phyloP scores from a whole-genome alignment of 2,888 invertebrate genomes.

The Parasteatoda lunata region DNA sequence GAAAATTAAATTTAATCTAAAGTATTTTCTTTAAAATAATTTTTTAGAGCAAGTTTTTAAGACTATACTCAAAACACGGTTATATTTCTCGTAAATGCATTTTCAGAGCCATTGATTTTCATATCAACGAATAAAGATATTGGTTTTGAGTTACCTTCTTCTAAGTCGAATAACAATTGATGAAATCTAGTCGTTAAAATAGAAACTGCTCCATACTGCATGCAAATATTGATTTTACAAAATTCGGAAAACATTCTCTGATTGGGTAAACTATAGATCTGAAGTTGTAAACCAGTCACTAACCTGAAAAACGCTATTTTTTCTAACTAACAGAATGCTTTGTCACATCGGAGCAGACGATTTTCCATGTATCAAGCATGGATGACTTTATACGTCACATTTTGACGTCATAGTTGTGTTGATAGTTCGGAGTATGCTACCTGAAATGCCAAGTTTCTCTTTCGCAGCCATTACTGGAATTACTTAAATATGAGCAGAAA shows the following conservation, averaged over 20 bases:
- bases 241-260: not conserved
- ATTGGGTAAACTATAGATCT: not conserved
- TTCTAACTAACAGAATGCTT: slow-evolving; percentile 8
- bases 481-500: no score
- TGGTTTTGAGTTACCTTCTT: no score
- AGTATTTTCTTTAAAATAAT: no score
- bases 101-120: no score
- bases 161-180: no score
- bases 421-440: not conserved
- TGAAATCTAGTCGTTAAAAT: not conserved
- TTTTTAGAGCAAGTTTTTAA: no score
- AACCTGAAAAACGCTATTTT: not conserved
- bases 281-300: not conserved
- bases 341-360: slow-evolving; percentile 15
- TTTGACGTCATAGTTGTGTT: slow-evolving; percentile 33
- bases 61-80: no score
- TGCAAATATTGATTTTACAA: not conserved
- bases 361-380: slow-evolving; percentile 35
- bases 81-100: no score
- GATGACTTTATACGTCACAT: slow-evolving; percentile 37
- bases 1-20: no score
- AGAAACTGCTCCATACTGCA: not conserved
- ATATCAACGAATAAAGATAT: no score
- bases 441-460: not conserved
- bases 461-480: not conserved